Percentiles rank a stretch among this genome's conserved stretches.
These are phyloP conservation scores for Bursaphelenchus mucronatus DNA, from an alignment of 1,140 invertebrate species.

Conservation along the genomic window DNA sequence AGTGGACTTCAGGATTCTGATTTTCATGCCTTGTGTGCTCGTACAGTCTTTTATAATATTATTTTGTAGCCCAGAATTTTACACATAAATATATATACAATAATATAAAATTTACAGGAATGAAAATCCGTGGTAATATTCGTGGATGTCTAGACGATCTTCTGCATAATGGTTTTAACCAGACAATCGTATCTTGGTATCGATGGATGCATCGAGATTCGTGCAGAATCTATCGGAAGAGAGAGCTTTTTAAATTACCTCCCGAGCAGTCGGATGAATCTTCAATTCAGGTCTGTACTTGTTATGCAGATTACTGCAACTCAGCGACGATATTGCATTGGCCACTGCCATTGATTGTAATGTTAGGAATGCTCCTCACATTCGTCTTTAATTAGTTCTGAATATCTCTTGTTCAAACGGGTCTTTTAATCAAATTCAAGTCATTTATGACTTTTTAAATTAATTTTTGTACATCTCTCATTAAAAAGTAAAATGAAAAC, in stretches of 20 bases:
- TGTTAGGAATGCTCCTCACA: neutral
- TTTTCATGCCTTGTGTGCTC: neutral
- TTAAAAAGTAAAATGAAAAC: neutral
- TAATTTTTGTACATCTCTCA: constrained; percentile 2
- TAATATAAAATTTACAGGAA: too few relatives aligned
- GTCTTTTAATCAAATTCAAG: neutral
- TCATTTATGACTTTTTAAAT: neutral
- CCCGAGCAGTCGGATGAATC: constrained; percentile 30
- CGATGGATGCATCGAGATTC: constrained; percentile 42
- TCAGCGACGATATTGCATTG: neutral
- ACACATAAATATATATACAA: too few relatives aligned
- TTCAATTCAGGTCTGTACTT: constrained; percentile 37
- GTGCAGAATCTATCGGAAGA: constrained; percentile 33
- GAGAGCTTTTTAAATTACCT: constrained; percentile 41
- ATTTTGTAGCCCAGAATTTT: too few relatives aligned
- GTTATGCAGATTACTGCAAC: constrained; percentile 43
- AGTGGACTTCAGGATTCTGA: neutral
- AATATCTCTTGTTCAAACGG: neutral
- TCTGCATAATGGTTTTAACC: constrained; percentile 39
- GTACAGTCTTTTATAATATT: too few relatives aligned
- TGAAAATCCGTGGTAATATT: constrained; percentile 43
- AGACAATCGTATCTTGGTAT: constrained; percentile 45
- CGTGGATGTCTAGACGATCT: constrained; percentile 45
- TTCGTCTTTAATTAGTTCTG: neutral
- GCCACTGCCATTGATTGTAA: neutral